Base-by-base conservation (phyloP, 2,113 vertebrate genomes). In the Montifringilla adamsi region DNA sequence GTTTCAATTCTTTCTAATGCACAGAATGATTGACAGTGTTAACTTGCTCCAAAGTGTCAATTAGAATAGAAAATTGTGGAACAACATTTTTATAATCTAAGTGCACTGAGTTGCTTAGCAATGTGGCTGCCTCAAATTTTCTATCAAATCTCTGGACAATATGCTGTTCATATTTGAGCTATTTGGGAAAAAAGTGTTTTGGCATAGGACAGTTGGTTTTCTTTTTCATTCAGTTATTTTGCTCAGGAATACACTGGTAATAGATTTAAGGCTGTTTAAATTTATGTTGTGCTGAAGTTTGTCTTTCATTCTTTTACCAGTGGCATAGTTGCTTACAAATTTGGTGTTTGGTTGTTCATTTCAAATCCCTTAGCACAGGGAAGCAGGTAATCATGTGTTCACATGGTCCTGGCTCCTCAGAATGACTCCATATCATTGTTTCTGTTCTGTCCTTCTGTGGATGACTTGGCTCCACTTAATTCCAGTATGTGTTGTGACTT, bases 161-260 rank as follows among this genome's bases (percentile, higher is more conserved):
- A 73, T 96, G 85, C 10, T 95, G 92, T 47, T 84, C 78, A 76
- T 91, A 89, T 93, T 95, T 97, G 96, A 97, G 82, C 97, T 97
- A 89, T 97, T 97, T 83, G 86, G 96, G 94, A 96, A 98, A 98
- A 97, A 96, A 96, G 97, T 93, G 97, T 98, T 98, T 98, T 98
- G 98, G 98, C 98, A 98, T 97, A 94, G 93, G 96, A 92, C 78
- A 91, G 66, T 60, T 90, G 62, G 68, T 66, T 81, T 92, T 74
- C n/a, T 70, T 95, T 95, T 94, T 91, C 85, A 74, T 95, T 95
- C 73, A 59, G 80, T 96, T 94, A 43, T 35, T 76, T 95, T 95
- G 87, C 87, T 96, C 87, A 75, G 82, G 70, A 92, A 72, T 55
- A 75, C 52, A 93, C 87, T n/a, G 69, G 64, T 79, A 93, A 49